Conservation (phyloP, 2,888 invertebrate species). For the Sinodicranocentrus sp. region DNA sequence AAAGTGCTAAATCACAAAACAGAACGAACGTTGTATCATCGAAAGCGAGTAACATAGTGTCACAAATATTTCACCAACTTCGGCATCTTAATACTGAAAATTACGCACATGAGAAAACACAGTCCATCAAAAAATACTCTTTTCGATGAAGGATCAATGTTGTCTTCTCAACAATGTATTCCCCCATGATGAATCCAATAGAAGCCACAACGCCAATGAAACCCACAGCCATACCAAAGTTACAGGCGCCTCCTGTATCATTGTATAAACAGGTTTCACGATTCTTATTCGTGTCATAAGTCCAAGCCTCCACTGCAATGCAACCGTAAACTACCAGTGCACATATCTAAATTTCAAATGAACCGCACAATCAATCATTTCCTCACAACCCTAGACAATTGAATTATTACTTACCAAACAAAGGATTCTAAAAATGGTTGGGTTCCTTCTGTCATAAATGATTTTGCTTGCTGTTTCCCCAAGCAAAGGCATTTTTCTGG, state of each 20-base stretch:
- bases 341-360: conserved; percentile 40
- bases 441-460: conserved; percentile 60
- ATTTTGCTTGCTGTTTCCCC: conserved; percentile 50
- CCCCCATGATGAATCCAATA: conserved; percentile 66
- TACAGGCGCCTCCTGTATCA: conserved; percentile 66
- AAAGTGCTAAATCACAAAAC: conserved; percentile 60
- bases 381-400: too few species aligned
- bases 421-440: conserved; percentile 58
- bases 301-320: conserved; percentile 69
- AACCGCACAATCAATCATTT: neutral
- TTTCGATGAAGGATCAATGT: conserved; percentile 51
- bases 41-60: too few species aligned
- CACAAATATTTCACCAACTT: too few species aligned
- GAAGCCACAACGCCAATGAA: conserved; percentile 67
- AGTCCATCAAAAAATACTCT: conserved; percentile 63
- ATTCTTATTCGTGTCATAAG: conserved; percentile 34
- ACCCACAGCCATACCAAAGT: conserved; percentile 66
- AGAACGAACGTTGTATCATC: too few species aligned
- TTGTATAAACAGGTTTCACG: conserved; percentile 60
- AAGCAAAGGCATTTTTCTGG: conserved; percentile 45
- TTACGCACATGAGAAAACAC: conserved; percentile 58
- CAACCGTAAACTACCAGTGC: conserved; percentile 67
- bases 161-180: conserved; percentile 66
- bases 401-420: conserved; percentile 56
- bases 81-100: neutral